Evolutionary conservation across 2,113 vertebrate species (phyloP), one percentile per base, ranked within the genome.

Genomic region (Odontophorus gujanensis): DNA sequence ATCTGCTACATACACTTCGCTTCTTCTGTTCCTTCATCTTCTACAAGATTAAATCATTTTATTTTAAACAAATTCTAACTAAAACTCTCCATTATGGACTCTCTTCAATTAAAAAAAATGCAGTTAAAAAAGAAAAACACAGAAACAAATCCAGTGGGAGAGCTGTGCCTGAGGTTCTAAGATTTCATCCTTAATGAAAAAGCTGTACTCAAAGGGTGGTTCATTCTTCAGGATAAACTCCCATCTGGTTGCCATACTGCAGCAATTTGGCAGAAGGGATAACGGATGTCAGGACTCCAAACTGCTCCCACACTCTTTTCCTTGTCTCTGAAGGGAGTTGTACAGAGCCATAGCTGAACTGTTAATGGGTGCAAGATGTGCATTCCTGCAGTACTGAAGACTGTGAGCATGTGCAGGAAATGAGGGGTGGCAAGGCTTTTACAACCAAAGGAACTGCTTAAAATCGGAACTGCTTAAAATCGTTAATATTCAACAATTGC

Each of bases 241-340:
- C 85, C 93, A 95, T 96, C 94, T 96, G 93, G 81, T 57, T 81
- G 67, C 94, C 96, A 89, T 57, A 76, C 78, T 85, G 94, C 87
- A 92, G 89, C 74, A 84, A 78, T 92, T 50, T 85, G 87, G 93
- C 91, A 92, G 84, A 85, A 92, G 81, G 71, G 13, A 48, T 68
- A 94, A 82, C 10, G 71, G 87, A 92, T 89, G 78, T 75, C 87
- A 71, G 43, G 78, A 66, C 81, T 96, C 81, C 82, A 87, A 83
- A 89, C 48, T 80, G 85, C 93, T 93, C 92, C 67, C 82, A 93
- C 75, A 85, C 55, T 90, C 75, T 51, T 57, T 66, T 82, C 58
- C 62, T 58, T 81, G 62, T 82, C 87, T 89, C 93, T 25, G 10
- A 72, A 90, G 82, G 66, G 72, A 87, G 19, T 3, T 87, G 72